phyloP scores from a whole-genome alignment of 2,888 invertebrate genomes.

The Lasioglossum morio region DNA sequence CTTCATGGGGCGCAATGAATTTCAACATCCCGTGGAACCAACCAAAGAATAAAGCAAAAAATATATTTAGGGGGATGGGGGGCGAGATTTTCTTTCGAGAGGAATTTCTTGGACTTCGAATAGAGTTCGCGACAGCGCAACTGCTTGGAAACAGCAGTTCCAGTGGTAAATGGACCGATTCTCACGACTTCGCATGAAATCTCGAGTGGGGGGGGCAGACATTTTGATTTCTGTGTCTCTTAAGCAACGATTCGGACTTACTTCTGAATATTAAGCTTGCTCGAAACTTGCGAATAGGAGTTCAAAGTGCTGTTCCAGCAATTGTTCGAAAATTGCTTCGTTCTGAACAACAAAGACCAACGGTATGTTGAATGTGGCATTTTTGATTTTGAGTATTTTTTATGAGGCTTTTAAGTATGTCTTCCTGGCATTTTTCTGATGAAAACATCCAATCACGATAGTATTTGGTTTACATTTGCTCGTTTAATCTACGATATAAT shows the following conservation, averaged over 20 bases:
- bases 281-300: background rate
- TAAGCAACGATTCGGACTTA: background rate
- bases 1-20: background rate
- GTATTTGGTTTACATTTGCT: background rate
- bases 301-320: background rate
- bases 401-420: background rate
- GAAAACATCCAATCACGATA: background rate
- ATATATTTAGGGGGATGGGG: background rate
- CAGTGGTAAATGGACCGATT: constrained; percentile 6
- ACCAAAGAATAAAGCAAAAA: background rate
- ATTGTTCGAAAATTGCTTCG: background rate
- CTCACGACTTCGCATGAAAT: background rate
- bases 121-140: background rate
- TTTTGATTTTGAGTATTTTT: background rate
- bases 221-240: background rate
- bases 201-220: background rate
- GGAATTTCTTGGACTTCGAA: background rate
- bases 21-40: background rate
- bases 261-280: background rate
- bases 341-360: background rate
- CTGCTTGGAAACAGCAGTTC: background rate
- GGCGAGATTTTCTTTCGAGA: background rate
- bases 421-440: background rate
- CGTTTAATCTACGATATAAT: background rate
- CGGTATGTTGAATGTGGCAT: background rate